A percentile compares a stretch with the other conserved stretches of the same genome.
These are phyloP conservation scores for Prenolepis imparis DNA, from an alignment of 2,888 invertebrate genomes.

Conservation along the genomic window DNA sequence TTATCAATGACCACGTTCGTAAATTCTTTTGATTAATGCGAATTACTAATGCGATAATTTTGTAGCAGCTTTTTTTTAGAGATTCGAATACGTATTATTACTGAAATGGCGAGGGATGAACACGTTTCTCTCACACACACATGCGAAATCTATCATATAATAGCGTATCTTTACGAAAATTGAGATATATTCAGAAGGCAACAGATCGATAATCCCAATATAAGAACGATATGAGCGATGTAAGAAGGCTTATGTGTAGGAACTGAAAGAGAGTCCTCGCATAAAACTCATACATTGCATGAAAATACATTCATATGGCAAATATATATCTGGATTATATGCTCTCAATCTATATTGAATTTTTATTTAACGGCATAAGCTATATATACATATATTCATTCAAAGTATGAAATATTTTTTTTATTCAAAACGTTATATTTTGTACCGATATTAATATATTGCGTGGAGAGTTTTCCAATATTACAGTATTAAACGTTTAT, in stretches of 20 bases:
- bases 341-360: constrained; percentile 29
- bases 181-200: constrained; percentile 7
- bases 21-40: background rate
- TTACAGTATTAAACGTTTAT: constrained; percentile 1
- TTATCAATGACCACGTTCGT: background rate
- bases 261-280: constrained; percentile 25
- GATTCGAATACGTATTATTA: background rate
- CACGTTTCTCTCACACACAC: constrained; percentile 17
- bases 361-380: constrained; percentile 30
- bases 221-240: constrained; percentile 38
- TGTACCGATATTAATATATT: constrained; percentile 9
- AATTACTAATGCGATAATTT: background rate
- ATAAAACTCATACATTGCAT: constrained; percentile 47
- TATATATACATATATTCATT: background rate
- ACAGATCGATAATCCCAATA: constrained; percentile 36
- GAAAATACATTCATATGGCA: constrained; percentile 47
- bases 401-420: constrained; percentile 14
- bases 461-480: constrained; percentile 1
- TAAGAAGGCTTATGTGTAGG: constrained; percentile 24
- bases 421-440: background rate
- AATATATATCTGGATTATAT: constrained; percentile 50
- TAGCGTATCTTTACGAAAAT: constrained; percentile 12
- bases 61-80: background rate
- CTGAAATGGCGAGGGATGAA: background rate
- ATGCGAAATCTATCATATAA: background rate